phyloP scores from a whole-genome alignment of 2,888 invertebrate species.

The Sinelater perroti region DNA sequence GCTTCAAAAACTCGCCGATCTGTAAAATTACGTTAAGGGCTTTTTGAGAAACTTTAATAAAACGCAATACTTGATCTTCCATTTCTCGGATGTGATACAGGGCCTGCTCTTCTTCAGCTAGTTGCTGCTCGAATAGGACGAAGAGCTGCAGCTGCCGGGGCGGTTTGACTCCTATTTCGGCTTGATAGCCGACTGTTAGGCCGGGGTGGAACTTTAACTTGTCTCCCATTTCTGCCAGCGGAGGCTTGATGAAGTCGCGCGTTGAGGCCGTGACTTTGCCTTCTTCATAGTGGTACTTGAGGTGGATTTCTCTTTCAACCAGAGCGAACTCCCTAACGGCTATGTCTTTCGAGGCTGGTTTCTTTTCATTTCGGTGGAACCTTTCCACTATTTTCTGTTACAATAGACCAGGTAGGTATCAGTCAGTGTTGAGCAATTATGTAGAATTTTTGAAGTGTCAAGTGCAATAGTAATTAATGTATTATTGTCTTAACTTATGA shows the following conservation, averaged over 20 bases:
- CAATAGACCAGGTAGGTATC: no score
- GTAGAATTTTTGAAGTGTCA: no score
- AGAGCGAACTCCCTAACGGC: conserved; percentile 72
- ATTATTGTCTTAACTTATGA: no score
- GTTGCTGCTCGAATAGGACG: conserved; percentile 68
- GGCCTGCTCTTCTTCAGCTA: conserved; percentile 69
- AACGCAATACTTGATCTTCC: conserved; percentile 59
- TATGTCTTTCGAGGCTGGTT: conserved; percentile 70
- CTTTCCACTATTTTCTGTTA: conserved; percentile 70
- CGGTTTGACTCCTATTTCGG: conserved; percentile 68
- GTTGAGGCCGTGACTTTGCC: conserved; percentile 70
- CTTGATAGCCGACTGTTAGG: conserved; percentile 73
- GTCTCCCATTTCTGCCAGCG: conserved; percentile 75
- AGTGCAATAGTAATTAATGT: no score
- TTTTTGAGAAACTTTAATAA: no score
- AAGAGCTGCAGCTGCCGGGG: conserved; percentile 73
- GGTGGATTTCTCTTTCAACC: conserved; percentile 67
- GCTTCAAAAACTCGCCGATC: conserved; percentile 61
- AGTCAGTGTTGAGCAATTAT: no score
- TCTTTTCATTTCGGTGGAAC: conserved; percentile 66
- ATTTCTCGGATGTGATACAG: conserved; percentile 65
- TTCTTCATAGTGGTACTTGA: conserved; percentile 71
- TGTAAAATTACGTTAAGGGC: no score
- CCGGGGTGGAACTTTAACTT: conserved; percentile 71
- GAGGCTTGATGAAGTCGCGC: conserved; percentile 73